A percentile compares a stretch with the other conserved stretches of the same genome.
Conservation (phyloP, 2,797 vertebrate species). For the Enteromius afrohamiltoni region DNA sequence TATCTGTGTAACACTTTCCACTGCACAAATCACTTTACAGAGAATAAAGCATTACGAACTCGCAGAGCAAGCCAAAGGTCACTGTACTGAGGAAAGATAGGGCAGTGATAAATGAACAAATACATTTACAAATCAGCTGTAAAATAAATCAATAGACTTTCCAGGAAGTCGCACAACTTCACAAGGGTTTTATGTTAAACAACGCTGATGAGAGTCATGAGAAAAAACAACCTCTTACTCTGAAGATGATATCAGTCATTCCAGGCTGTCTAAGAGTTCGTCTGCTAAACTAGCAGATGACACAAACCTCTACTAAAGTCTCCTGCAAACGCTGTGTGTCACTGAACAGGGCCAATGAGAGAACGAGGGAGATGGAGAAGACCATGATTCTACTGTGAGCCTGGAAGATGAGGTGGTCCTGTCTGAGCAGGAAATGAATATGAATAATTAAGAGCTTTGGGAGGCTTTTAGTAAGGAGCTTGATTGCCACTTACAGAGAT, state of each 20-base stretch:
- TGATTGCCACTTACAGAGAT: conserved; percentile 42
- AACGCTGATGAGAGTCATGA: background rate
- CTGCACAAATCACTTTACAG: background rate
- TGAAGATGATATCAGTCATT: background rate
- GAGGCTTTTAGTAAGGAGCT: conserved; percentile 70
- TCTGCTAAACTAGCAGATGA: background rate
- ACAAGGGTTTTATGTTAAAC: too few species aligned
- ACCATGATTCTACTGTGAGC: conserved; percentile 60
- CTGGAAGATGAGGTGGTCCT: conserved; percentile 69
- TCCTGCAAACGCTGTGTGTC: background rate
- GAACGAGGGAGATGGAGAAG: background rate
- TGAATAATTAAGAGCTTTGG: conserved; percentile 73
- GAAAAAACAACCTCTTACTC: background rate
- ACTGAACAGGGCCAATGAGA: background rate
- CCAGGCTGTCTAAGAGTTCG: background rate
- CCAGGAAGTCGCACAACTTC: background rate
- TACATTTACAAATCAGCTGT: background rate
- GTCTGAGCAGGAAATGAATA: conserved; percentile 69
- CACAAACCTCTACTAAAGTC: conserved; percentile 5
- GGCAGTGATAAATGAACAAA: background rate
- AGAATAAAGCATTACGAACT: background rate
- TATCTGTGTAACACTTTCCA: conserved; percentile 4
- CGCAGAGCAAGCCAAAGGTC: background rate
- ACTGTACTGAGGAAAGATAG: background rate
- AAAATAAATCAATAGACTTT: background rate